These are phyloP conservation scores for Plestiodon gilberti DNA, from an alignment of 2,113 vertebrate genomes.

Conservation along the genomic window DNA sequence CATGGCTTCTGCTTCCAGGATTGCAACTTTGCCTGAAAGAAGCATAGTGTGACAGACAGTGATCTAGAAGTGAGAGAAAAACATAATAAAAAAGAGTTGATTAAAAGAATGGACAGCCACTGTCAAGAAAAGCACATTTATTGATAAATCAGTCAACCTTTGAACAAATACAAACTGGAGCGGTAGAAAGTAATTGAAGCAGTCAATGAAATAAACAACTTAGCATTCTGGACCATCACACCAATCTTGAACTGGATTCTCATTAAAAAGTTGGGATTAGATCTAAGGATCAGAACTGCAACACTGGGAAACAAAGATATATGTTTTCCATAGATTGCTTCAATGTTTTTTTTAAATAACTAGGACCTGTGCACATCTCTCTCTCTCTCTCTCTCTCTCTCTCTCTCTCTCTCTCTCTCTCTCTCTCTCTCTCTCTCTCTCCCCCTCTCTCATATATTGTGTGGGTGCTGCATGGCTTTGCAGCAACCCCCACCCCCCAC, in stretches of 20 bases:
- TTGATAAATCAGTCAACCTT: constrained; percentile 57
- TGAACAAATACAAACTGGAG: constrained; percentile 30
- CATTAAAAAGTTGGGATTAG: background rate
- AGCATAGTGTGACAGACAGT: constrained; percentile 29
- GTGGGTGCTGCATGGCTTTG: too few species aligned
- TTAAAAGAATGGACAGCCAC: constrained; percentile 51
- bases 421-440: too few species aligned
- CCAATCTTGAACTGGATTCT: constrained; percentile 29
- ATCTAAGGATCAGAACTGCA: background rate
- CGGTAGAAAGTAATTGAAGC: constrained; percentile 63
- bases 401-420: too few species aligned
- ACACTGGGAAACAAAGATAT: background rate
- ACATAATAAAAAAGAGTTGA: constrained; percentile 48
- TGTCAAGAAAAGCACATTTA: constrained; percentile 59
- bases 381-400: too few species aligned
- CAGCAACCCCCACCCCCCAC: too few species aligned
- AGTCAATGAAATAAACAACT: constrained; percentile 60
- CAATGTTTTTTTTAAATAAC: background rate
- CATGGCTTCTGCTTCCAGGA: constrained; percentile 27
- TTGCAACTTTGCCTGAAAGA: rapidly evolving
- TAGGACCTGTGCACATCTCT: background rate
- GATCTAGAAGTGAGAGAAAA: constrained; percentile 32
- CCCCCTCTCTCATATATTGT: too few species aligned
- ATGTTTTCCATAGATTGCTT: background rate
- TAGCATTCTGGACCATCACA: constrained; percentile 34